Percentiles rank a stretch among this genome's conserved stretches.
phyloP scores from a whole-genome alignment of 2,888 invertebrate species.

The Andrena dorsata region DNA sequence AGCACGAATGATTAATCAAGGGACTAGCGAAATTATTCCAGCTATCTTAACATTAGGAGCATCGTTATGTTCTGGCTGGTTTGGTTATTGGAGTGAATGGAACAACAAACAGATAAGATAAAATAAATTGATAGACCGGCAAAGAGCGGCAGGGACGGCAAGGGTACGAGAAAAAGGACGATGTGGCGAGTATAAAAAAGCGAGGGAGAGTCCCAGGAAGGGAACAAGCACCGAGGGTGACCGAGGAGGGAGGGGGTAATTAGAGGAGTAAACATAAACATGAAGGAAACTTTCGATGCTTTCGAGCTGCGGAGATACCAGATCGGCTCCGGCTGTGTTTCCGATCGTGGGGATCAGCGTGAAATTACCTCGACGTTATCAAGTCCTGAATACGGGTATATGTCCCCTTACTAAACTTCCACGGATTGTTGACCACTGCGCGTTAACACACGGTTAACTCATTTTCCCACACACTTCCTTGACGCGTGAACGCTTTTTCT shows the following conservation, averaged over 20 bases:
- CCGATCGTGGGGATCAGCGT: slow-evolving; percentile 9
- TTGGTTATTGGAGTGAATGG: slow-evolving; percentile 38
- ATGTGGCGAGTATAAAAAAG: slow-evolving; percentile 40
- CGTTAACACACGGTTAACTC: slow-evolving; percentile 81
- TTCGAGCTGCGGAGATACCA: slow-evolving; percentile 21
- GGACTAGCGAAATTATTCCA: neutral
- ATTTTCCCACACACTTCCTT: slow-evolving; percentile 75
- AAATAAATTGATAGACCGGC: slow-evolving; percentile 25
- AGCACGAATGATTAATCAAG: neutral
- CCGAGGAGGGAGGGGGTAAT: slow-evolving; percentile 74
- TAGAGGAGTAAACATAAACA: slow-evolving; percentile 83
- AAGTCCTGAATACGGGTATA: slow-evolving; percentile 59
- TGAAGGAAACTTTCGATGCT: slow-evolving; percentile 68
- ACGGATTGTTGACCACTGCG: slow-evolving; percentile 74
- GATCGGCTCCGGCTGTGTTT: neutral
- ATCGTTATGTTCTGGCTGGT: neutral
- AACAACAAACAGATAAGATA: slow-evolving; percentile 38
- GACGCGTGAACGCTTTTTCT: slow-evolving; percentile 66
- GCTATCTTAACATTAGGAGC: slow-evolving; percentile 3
- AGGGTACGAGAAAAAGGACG: slow-evolving; percentile 5
- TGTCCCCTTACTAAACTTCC: slow-evolving; percentile 66
- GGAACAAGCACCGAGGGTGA: slow-evolving; percentile 51
- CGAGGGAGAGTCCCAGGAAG: slow-evolving; percentile 51
- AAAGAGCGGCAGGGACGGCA: neutral
- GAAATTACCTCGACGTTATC: slow-evolving; percentile 61